Percentiles rank a stretch among this genome's conserved stretches.
Evolutionary conservation across 2,113 vertebrate genomes (phyloP).

Genomic region (Toxostoma redivivum): DNA sequence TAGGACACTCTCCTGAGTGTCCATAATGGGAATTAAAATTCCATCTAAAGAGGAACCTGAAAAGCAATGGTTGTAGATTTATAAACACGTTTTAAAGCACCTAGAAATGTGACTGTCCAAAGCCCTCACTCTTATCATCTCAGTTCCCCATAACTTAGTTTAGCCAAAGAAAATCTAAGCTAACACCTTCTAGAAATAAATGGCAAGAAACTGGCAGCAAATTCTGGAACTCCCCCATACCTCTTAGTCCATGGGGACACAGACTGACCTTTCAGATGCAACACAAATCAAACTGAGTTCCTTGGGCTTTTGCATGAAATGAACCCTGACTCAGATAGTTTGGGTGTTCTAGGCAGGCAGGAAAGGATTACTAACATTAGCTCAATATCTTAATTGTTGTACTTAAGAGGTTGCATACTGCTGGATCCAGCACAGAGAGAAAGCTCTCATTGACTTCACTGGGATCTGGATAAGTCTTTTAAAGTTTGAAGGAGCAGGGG

Average conservation of each 20-base stretch:
- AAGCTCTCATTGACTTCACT: not conserved
- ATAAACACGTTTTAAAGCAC: not conserved
- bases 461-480: not conserved
- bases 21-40: not conserved
- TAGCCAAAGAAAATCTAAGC: not conserved
- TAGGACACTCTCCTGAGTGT: not conserved
- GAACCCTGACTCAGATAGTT: not conserved
- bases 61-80: not conserved
- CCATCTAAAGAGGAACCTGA: not conserved
- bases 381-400: not conserved
- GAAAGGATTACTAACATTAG: not conserved
- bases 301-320: not conserved
- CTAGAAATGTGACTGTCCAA: not conserved
- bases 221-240: not conserved
- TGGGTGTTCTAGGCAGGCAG: not conserved
- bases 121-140: not conserved
- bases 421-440: not conserved
- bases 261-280: not conserved
- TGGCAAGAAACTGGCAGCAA: not conserved
- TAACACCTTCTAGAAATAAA: constrained; percentile 4
- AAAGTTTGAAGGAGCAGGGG: not conserved
- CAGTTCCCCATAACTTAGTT: not conserved
- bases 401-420: not conserved
- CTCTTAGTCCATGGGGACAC: not conserved
- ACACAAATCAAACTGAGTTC: not conserved